Conservation (phyloP, 2,888 invertebrate species). For the Fissipunctia ypsillon region DNA sequence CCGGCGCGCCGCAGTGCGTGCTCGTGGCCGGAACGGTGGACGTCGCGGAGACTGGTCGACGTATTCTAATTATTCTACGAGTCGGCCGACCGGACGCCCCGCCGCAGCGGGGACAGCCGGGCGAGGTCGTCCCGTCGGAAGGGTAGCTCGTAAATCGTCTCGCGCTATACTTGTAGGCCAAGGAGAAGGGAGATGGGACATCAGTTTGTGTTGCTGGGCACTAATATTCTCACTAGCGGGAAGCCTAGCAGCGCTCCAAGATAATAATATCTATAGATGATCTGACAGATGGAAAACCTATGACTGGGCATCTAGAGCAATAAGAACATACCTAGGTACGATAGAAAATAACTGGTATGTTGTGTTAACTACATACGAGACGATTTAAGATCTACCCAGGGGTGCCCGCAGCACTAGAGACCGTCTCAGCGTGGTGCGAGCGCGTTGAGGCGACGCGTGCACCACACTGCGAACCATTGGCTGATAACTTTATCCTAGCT, state of each 20-base stretch:
- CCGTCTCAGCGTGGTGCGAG: conserved; percentile 22
- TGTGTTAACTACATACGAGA: conserved; percentile 32
- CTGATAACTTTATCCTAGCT: neutral
- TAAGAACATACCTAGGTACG: conserved; percentile 1
- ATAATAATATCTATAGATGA: neutral
- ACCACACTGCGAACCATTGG: conserved; percentile 27
- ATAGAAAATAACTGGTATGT: neutral
- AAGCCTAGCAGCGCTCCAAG: neutral
- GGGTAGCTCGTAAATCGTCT: conserved; percentile 63
- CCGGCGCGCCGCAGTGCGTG: conserved; percentile 43
- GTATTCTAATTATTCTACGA: conserved; percentile 42
- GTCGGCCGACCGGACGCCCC: conserved; percentile 28
- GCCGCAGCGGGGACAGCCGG: conserved; percentile 28
- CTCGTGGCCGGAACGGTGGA: conserved; percentile 58
- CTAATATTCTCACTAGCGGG: neutral
- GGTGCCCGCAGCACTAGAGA: conserved; percentile 33
- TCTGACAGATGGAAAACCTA: conserved; percentile 1
- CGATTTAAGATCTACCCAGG: conserved; percentile 59
- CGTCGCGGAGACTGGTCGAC: conserved; percentile 58
- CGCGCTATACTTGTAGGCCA: conserved; percentile 22
- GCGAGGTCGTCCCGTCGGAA: conserved; percentile 28
- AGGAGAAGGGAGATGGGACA: neutral
- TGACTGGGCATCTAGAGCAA: conserved; percentile 8
- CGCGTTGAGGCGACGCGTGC: conserved; percentile 57
- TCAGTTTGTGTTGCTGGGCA: conserved; percentile 5